These are phyloP conservation scores for Ladona fulva DNA, from an alignment of 1,140 invertebrate species.

Conservation along the genomic window DNA sequence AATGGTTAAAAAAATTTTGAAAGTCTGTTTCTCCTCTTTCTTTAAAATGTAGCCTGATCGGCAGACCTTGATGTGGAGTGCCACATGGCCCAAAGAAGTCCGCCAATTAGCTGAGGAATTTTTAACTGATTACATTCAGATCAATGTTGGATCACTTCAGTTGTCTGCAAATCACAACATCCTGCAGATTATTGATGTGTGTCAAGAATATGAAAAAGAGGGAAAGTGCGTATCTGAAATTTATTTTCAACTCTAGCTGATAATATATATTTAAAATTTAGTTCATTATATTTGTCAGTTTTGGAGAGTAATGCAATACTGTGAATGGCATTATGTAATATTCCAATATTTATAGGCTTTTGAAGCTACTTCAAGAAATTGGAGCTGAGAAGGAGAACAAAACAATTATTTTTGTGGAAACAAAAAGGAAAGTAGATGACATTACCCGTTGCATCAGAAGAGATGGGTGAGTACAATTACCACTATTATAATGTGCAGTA, in stretches of 20 bases:
- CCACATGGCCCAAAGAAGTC: conserved; percentile 97
- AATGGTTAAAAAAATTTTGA: conserved; percentile 10
- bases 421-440: conserved; percentile 92
- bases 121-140: conserved; percentile 59
- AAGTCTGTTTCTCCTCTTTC: conserved; percentile 23
- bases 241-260: no score
- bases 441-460: conserved; percentile 86
- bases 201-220: conserved; percentile 84
- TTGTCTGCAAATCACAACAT: conserved; percentile 99
- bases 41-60: conserved; percentile 55
- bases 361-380: conserved; percentile 80
- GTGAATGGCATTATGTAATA: background rate
- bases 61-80: conserved; percentile 95
- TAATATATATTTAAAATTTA: no score
- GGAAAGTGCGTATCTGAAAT: conserved; percentile 45
- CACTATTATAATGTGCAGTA: background rate
- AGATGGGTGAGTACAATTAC: conserved; percentile 51
- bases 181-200: conserved; percentile 92
- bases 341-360: conserved; percentile 43
- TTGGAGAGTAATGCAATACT: no score
- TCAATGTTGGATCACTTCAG: conserved; percentile 92
- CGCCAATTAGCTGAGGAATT: conserved; percentile 53
- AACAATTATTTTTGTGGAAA: conserved; percentile 96
- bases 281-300: no score
- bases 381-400: conserved; percentile 87